phyloP scores from a whole-genome alignment of 1,140 invertebrate genomes.

The Ptiloglossa arizonensis region DNA sequence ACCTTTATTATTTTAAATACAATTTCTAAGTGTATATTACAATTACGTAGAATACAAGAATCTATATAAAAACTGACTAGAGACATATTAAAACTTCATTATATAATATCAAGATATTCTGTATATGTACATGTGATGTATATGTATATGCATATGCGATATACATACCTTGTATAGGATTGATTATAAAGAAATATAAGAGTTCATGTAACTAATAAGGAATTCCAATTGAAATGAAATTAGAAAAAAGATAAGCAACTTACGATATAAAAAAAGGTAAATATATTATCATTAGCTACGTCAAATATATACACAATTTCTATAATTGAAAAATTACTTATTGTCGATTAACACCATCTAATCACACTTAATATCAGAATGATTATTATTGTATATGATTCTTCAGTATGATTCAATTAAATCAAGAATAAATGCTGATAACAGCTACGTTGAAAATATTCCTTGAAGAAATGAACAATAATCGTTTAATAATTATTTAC shows the following conservation, averaged over 20 bases:
- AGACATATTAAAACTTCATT: conserved; percentile 9
- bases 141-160: too few species aligned
- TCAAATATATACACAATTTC: conserved; percentile 1
- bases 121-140: too few species aligned
- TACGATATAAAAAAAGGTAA: conserved; percentile 3
- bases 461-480: conserved; percentile 7
- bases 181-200: neutral
- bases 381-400: conserved; percentile 27
- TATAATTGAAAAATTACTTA: conserved; percentile 15
- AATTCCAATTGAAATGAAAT: too few species aligned
- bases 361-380: neutral
- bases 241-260: neutral
- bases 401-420: conserved; percentile 19
- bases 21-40: conserved; percentile 21
- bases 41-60: neutral
- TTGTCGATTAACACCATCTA: conserved; percentile 16
- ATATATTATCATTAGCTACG: neutral
- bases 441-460: conserved; percentile 28
- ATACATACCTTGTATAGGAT: conserved; percentile 10
- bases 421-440: conserved; percentile 23
- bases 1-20: conserved; percentile 19
- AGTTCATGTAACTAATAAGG: too few species aligned
- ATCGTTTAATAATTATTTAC: conserved; percentile 22
- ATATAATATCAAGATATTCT: neutral
- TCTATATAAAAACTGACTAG: conserved; percentile 36